Evolutionary conservation across 2,888 invertebrate genomes (phyloP).

Genomic region (Caenorhabditis japonica): DNA sequence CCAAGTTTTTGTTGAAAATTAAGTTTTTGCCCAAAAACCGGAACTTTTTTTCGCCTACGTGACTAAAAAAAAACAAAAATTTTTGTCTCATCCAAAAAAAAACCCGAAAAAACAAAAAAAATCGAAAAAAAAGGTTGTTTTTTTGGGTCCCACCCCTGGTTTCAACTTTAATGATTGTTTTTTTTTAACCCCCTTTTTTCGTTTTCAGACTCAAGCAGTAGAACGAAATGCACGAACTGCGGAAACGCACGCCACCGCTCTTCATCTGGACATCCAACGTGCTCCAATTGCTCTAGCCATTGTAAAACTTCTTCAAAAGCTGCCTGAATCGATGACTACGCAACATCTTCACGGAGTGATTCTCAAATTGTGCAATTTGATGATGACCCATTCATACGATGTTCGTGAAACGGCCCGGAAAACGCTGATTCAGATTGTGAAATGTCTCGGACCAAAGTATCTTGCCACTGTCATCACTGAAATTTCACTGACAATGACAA

Average conservation of each 20-base stretch:
- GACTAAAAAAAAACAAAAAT: too few relatives aligned
- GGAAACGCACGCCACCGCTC: constrained; percentile 63
- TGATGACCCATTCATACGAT: constrained; percentile 84
- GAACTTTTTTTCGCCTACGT: too few relatives aligned
- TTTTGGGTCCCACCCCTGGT: too few relatives aligned
- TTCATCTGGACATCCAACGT: constrained; percentile 87
- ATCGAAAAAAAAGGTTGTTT: too few relatives aligned
- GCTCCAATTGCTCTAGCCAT: constrained; percentile 93
- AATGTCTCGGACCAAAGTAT: constrained; percentile 87
- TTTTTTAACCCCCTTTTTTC: too few relatives aligned
- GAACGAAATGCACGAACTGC: constrained; percentile 51
- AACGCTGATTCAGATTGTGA: constrained; percentile 83
- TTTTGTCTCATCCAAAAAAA: too few relatives aligned
- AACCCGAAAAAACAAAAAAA: too few relatives aligned
- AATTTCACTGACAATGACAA: constrained; percentile 85
- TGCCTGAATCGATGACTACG: constrained; percentile 82
- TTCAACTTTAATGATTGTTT: too few relatives aligned
- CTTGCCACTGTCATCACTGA: constrained; percentile 86
- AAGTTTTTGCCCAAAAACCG: too few relatives aligned
- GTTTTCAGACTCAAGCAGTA: constrained; percentile 39
- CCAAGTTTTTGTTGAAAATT: too few relatives aligned
- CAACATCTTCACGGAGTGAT: constrained; percentile 78
- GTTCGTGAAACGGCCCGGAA: constrained; percentile 63
- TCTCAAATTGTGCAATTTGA: constrained; percentile 87
- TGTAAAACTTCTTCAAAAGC: constrained; percentile 89